Evolutionary conservation across 1,140 invertebrate species (phyloP), one percentile per base, ranked within the genome.

Genomic region (Aphelenchoides fujianensis): DNA sequence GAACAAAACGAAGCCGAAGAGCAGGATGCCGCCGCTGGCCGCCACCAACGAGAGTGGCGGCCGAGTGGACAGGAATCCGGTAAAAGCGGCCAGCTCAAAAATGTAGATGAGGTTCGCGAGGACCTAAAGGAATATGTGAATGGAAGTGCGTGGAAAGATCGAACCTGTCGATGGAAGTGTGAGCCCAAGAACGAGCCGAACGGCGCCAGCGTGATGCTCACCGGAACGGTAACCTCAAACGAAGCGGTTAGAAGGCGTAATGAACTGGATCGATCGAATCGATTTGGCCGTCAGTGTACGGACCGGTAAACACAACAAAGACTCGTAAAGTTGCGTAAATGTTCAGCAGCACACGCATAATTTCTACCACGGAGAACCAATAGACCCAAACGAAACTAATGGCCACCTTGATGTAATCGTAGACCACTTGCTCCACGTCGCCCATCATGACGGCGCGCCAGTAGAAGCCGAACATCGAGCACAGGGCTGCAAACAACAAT

Each of bases 161-260:
- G 7, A n/a, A 84, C 81, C 54, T 79, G 76, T 36, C 83, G 73
- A 70, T 84, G 83, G 68, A 84, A 84, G 72, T 84, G 83, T 7
- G 78, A 84, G 12, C 79, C 81, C 28, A 84, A 68, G 61, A 83
- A 80, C 28, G 77, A 72, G 28, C 83, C 83, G 31, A 84, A 52
- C 36, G 83, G 83, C 30, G 82, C 83, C 36, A 71, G 75, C n/a
- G 77, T 64, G 27, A 77, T 73, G 31, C 74, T 73, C 19, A 84
- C 77, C 3, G 83, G 83, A n/a, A 84, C 68, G 27, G 73, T 73
- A n/a, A 84, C 81, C 52, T 77, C 74, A 19, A 82, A 73, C 28
- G 19, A 48, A 48, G 12, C 41, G 23, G 41, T 48, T 48, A 48
- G 41, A 48, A 23, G 12, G 41, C 41, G 12, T 12, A 48, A 48